Evolutionary conservation across 2,888 invertebrate genomes (phyloP), one percentile per base, ranked within the genome.

Genomic region (Xestia xanthographa): DNA sequence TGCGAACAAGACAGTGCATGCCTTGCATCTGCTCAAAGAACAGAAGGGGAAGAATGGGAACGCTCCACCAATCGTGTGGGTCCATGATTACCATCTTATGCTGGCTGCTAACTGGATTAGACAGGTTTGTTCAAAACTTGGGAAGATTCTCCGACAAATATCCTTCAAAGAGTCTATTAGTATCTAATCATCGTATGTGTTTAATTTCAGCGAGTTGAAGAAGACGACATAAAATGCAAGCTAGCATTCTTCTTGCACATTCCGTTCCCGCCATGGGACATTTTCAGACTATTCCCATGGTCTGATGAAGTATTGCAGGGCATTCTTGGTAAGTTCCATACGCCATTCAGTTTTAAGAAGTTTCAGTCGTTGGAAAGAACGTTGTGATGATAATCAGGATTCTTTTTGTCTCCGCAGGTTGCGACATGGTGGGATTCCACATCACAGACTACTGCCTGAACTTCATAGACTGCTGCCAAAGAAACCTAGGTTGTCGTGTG

Each of bases 61-160:
- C 34, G 91, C 95, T 0, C 96, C 97, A 22, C 98, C 99, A 0
- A 97, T 99, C 76, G 98, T 99, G 5, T 99, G 99, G 99, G 97
- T 99, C 41, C 99, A 99, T 91, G 99, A 99, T 92, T 99, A 99
- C 92, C 99, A 99, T 92, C 97, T 99, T 29, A 99, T 99, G 98
- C 95, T 99, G 90, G 98, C 98, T 22, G 98, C 99, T 56, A 98
- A 98, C 93, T 98, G 98, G 97, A 98, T 99, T 85, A 97, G 99
- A 93, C 98, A 98, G 95, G 97, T 97, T 89, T 83, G 91, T 87
- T 48, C 12, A 41, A 66, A 53, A 26, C 8, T 43, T 12, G 9
- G 6, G 26, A 26, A 34, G 29, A 60, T 34, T 60, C 20, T 20
- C 11, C 5, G 5, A 34, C 29, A 34, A 60, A 29, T 20, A 20